These are phyloP conservation scores for Coranthus polyacanthus DNA, from an alignment of 2,797 vertebrate genomes.

Conservation along the genomic window DNA sequence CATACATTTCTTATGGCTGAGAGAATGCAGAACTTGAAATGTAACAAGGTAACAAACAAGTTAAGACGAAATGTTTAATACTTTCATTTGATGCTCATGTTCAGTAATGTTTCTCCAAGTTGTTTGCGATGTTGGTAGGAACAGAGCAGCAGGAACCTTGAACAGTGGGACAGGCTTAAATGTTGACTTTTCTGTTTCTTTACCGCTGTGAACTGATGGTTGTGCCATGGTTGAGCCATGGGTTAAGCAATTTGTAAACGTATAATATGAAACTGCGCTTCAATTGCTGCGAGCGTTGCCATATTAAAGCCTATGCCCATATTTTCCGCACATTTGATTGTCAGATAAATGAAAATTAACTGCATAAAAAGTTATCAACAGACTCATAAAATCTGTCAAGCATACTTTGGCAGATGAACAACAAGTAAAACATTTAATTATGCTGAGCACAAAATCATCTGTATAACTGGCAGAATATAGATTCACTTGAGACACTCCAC, in stretches of 20 bases:
- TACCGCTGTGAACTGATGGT: neutral
- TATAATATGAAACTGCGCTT: too few species aligned
- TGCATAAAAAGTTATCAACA: neutral
- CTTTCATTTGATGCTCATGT: constrained; percentile 31
- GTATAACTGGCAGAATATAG: constrained; percentile 21
- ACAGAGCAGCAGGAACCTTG: neutral
- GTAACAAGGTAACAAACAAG: constrained; percentile 24
- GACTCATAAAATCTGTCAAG: neutral
- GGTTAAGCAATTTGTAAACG: too few species aligned
- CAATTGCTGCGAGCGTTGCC: too few species aligned
- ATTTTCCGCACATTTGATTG: neutral
- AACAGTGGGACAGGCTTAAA: constrained; percentile 3
- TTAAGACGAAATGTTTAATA: constrained; percentile 8
- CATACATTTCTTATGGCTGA: constrained; percentile 5
- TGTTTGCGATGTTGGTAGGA: too few species aligned
- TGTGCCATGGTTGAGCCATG: too few species aligned
- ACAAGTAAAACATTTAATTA: constrained; percentile 35
- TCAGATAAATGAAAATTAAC: neutral
- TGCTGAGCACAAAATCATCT: constrained; percentile 23
- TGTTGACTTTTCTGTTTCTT: neutral
- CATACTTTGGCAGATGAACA: constrained; percentile 8
- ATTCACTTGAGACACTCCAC: constrained; percentile 25
- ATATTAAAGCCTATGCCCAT: neutral
- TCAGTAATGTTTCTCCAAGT: neutral
- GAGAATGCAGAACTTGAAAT: constrained; percentile 7